Base-by-base conservation (phyloP, 2,113 vertebrate genomes). In the Pelobates fuscus region DNA sequence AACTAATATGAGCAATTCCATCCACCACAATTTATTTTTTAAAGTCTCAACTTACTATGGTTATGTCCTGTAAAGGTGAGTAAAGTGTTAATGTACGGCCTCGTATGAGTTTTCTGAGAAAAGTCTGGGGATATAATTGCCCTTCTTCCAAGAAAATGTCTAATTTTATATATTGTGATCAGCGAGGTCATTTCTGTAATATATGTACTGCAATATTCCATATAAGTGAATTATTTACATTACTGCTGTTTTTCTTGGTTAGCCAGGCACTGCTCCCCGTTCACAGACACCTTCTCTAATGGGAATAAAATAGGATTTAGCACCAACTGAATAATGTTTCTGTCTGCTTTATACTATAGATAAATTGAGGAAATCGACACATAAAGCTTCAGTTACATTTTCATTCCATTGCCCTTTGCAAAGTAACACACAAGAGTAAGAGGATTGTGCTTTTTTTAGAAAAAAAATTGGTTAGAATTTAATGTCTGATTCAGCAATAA, bases 271-370 rank as follows among this genome's bases (percentile, higher is more conserved):
- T 12, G n/a, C 25, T 24, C 63, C 37, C 72, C n/a, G 52, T 58
- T 67, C 72, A 30, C 63, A 67, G 63, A 67, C 59, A 67, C 72
- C 72, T 75, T 46, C 72, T 67, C 72, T 75, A 75, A 75, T 75
- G 72, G 72, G 72, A 75, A 65, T 75, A 75, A 75, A 75, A 75
- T 75, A 75, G 72, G 37, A 75, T 75, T 75, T 75, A 75, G 72
- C 72, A 67, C 72, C 41, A 58, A 59, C 63, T 66, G 72, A 75
- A 75, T 75, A 75, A 75, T 75, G 72, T 75, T 75, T 75, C 72
- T 75, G 72, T 75, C 72, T 67, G 62, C 72, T 59, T 60, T 75
- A 75, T 75, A 67, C 72, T 67, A 67, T 75, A 75, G 72, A 75
- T 75, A 75, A 75, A 75, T 75, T 75, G 72, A 57, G 58, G 63